These are phyloP conservation scores for Nematolebias whitei DNA, from an alignment of 2,113 vertebrate genomes.

Conservation along the genomic window DNA sequence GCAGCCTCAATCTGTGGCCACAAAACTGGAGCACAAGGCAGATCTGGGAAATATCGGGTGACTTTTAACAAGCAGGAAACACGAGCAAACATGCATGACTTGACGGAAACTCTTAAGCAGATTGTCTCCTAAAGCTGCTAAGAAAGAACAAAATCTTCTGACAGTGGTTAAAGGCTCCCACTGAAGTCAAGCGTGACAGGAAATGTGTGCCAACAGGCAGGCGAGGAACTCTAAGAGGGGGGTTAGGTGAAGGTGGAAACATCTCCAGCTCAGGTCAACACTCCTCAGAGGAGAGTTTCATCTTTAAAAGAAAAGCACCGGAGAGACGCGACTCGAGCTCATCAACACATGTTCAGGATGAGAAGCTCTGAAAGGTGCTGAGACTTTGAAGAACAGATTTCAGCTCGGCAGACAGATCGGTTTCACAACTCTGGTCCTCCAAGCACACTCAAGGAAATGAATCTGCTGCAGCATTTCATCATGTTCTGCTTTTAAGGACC, in stretches of 20 bases:
- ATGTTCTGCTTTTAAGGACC: not conserved
- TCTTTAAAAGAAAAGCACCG: slow-evolving; percentile 9
- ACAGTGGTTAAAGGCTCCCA: slow-evolving; percentile 23
- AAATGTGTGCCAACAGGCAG: slow-evolving; percentile 41
- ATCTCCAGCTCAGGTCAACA: not conserved
- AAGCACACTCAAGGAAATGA: not conserved
- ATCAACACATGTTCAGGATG: slow-evolving; percentile 31
- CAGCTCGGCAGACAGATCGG: not conserved
- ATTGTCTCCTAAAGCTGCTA: slow-evolving; percentile 52
- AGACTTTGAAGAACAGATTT: not conserved
- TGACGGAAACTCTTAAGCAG: slow-evolving; percentile 52
- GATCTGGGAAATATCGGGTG: not conserved
- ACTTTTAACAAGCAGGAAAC: slow-evolving; percentile 19
- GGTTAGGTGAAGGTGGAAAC: slow-evolving; percentile 28
- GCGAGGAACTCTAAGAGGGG: slow-evolving; percentile 12
- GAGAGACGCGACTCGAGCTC: slow-evolving; percentile 19
- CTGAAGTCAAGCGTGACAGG: slow-evolving; percentile 22
- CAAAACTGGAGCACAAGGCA: not conserved
- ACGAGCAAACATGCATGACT: slow-evolving; percentile 32
- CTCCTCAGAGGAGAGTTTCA: slow-evolving; percentile 15
- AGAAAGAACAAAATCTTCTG: slow-evolving; percentile 26
- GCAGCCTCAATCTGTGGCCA: slow-evolving; percentile 2
- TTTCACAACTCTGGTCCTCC: not conserved
- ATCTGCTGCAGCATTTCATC: not conserved
- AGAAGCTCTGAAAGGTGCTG: slow-evolving; percentile 2